Base-by-base conservation (phyloP, 2,888 invertebrate species). In the Halictus ligatus region DNA sequence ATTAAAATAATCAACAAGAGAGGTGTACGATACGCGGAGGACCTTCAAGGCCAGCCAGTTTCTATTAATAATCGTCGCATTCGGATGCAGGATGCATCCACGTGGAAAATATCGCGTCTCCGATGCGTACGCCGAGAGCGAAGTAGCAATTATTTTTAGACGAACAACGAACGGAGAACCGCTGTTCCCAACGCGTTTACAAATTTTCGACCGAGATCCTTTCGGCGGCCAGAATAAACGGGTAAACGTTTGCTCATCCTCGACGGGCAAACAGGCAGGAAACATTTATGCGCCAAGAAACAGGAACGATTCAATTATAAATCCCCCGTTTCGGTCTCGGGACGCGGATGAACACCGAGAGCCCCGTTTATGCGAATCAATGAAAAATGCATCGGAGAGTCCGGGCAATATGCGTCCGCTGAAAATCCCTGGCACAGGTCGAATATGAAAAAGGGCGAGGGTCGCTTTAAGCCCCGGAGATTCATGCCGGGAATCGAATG, bases 41-140 rank as follows among this genome's bases (percentile, higher is more conserved):
- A 35, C 6, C 15, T 15, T 29, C 64, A 29, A 64, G 64, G 64
- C 64, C 29, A 15, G 64, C 64, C 64, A 29, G 69, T 78, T 60
- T 78, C 74, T 78, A 84, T 78, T 83, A 83, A 83, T 84, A 84
- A 60, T n/a, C 4, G 35, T 15, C 7, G 15, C 54, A 83, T 83
- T 84, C 78, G 84, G 71, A 83, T 83, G 74, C 43, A 35, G 35
- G 43, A 25, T 8, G 71, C 71, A 7, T 64, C 84, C 84, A 75
- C 72, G 78, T 84, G 78, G 72, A 84, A 73, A 64, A 54, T 71
- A 64, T 64, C 25, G 64, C 29, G 25, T 25, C 25, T 64, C 25
- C 60, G 18, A 18, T 43, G 69, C 29, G 48, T 2, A 29, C 60
- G 8, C n/a, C n/a, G 25, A 29, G 43, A 29, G 43, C 25, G 35